phyloP scores from a whole-genome alignment of 2,888 invertebrate genomes.

The Rhaphigaster nebulosa region DNA sequence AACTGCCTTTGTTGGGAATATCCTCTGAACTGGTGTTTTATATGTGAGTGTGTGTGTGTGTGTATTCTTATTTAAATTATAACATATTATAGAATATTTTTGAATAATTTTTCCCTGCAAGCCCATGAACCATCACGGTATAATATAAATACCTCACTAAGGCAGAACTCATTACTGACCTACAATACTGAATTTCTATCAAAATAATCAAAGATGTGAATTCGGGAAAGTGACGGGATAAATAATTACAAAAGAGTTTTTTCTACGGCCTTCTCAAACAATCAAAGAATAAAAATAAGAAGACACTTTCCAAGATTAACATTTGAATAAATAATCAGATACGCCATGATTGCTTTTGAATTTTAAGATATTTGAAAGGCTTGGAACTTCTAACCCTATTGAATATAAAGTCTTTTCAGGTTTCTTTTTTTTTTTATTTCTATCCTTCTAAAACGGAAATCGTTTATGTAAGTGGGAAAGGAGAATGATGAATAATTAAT shows the following conservation, averaged over 20 bases:
- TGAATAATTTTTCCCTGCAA: too few relatives aligned
- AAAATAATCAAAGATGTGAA: not conserved
- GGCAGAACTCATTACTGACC: not conserved
- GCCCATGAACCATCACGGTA: too few relatives aligned
- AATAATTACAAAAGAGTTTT: not conserved
- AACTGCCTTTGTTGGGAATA: too few relatives aligned
- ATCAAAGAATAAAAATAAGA: not conserved
- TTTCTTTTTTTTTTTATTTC: not conserved
- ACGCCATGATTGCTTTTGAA: constrained; percentile 10
- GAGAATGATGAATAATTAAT: constrained; percentile 35
- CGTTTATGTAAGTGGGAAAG: constrained; percentile 33
- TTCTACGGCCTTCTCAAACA: not conserved
- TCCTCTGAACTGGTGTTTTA: too few relatives aligned
- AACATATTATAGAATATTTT: too few relatives aligned
- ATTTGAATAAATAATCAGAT: constrained; percentile 43
- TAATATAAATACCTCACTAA: too few relatives aligned
- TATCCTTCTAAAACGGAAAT: not conserved
- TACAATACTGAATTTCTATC: not conserved
- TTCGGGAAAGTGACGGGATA: not conserved
- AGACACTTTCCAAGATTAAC: constrained; percentile 3
- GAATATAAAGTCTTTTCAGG: constrained; percentile 30
- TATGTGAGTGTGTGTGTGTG: too few relatives aligned
- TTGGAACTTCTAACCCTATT: constrained; percentile 21
- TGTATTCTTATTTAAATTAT: too few relatives aligned
- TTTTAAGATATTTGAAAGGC: not conserved